Evolutionary conservation across 2,888 invertebrate genomes (phyloP), one percentile per base, ranked within the genome.

Genomic region (Gnatocerus cornutus): DNA sequence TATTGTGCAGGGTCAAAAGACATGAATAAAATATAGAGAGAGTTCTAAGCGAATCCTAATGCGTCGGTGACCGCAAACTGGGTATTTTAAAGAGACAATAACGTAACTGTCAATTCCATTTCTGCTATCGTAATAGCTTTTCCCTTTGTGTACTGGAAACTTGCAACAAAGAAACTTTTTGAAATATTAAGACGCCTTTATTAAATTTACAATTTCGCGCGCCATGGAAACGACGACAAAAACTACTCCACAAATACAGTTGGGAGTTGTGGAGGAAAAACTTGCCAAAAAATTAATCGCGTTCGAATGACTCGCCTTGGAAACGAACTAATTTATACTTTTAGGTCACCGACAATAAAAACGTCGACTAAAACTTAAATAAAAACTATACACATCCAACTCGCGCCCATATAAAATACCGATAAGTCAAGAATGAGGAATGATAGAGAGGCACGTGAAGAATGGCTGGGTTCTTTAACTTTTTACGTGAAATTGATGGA

Each of bases 1-100:
- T 77, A 76, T 76, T 76, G 71, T 73, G 72, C 61, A 59, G 74
- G 78, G 78, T 77, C 77, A 77, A 72, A 76, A 73, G 70, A 67
- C 71, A 77, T 77, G 77, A 78, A 78, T 78, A 78, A 78, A 76
- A 76, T 76, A 78, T 77, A 70, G 56, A 70, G 59, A 39, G 65
- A 65, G 33, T 58, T 59, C 59, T 67, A 58, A 58, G 52, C 43
- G 50, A 67, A 59, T 59, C 52, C 66, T 67, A 67, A 67, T 59
- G 52, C 41, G 5, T 21, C 50, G 21, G 12, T 46, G 59, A 33
- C 46, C 59, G 14, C 59, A 46, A 41, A 30, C 39, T 16, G 48
- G 30, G 39, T 4, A 12, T 33, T n/a, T 16, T 56, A 56, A 56
- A 21, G 56, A 56, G 61, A 61, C 48, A 61, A 61, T 61, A 61